phyloP scores from a whole-genome alignment of 2,113 vertebrate species.

The Sapajus apella region DNA sequence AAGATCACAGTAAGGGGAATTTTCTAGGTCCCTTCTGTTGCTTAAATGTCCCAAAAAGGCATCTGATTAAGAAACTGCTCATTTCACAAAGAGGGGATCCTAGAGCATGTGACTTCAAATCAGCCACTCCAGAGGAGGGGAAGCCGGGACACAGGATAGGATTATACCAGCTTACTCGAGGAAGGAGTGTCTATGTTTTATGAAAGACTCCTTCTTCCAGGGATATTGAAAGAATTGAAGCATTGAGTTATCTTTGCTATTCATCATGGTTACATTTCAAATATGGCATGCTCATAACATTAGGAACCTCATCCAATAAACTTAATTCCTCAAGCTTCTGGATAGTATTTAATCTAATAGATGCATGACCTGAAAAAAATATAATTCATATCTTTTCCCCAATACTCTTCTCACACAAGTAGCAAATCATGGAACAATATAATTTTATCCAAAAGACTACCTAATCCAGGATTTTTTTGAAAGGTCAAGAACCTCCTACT shows the following conservation, averaged over 20 bases:
- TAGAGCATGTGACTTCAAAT: background rate
- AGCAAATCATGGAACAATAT: background rate
- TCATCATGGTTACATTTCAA: background rate
- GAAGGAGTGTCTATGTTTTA: background rate
- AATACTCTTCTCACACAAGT: background rate
- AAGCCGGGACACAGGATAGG: accelerated
- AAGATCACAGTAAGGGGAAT: background rate
- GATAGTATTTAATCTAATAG: conserved; percentile 6
- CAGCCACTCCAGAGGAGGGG: background rate
- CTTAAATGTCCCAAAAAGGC: background rate
- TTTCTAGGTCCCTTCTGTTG: background rate
- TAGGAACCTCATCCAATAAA: background rate
- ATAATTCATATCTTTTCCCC: background rate
- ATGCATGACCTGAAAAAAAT: background rate
- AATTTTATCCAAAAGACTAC: conserved; percentile 9
- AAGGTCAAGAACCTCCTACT: conserved; percentile 42
- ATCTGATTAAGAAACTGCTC: background rate
- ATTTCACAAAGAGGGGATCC: background rate
- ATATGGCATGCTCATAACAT: background rate
- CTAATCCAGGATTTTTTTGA: conserved; percentile 34
- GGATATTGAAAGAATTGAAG: background rate
- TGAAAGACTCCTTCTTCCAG: background rate
- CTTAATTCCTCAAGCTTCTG: background rate
- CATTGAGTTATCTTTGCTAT: background rate
- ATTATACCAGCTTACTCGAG: background rate